Conservation (phyloP, 2,113 vertebrate species). For the Pomatostomus ruficeps region DNA sequence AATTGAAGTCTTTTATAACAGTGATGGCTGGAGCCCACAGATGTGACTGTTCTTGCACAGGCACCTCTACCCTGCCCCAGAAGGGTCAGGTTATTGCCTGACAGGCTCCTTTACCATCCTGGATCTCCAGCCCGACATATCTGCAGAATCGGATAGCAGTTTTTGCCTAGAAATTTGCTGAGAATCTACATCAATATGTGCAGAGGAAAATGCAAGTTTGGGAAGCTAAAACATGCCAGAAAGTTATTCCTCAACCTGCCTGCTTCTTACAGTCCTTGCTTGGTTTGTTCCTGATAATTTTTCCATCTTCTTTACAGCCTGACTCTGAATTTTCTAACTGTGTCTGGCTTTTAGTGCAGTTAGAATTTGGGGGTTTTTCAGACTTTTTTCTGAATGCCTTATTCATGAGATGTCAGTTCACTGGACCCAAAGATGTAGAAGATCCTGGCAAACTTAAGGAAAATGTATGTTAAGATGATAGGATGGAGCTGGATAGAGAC, state of each 20-base stretch:
- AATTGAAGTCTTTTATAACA: no score
- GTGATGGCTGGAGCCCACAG: not conserved
- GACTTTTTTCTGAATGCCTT: not conserved
- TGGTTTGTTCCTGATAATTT: not conserved
- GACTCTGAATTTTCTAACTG: not conserved
- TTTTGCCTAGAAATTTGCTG: not conserved
- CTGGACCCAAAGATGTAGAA: not conserved
- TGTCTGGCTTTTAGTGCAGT: not conserved
- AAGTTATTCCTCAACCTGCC: not conserved
- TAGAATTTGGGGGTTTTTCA: not conserved
- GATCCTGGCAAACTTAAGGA: not conserved
- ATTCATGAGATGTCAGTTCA: not conserved
- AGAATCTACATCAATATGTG: rapidly evolving
- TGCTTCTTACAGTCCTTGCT: not conserved
- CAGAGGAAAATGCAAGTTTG: not conserved
- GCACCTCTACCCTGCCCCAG: not conserved
- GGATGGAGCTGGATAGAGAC: not conserved
- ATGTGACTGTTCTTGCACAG: rapidly evolving
- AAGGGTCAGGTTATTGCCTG: not conserved
- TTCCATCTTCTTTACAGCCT: not conserved
- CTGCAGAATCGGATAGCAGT: no score
- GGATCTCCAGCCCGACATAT: not conserved
- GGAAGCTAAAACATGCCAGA: not conserved
- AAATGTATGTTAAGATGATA: rapidly evolving
- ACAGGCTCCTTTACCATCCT: not conserved